Conservation (phyloP, 2,888 invertebrate species). For the Campoletis raptor region DNA sequence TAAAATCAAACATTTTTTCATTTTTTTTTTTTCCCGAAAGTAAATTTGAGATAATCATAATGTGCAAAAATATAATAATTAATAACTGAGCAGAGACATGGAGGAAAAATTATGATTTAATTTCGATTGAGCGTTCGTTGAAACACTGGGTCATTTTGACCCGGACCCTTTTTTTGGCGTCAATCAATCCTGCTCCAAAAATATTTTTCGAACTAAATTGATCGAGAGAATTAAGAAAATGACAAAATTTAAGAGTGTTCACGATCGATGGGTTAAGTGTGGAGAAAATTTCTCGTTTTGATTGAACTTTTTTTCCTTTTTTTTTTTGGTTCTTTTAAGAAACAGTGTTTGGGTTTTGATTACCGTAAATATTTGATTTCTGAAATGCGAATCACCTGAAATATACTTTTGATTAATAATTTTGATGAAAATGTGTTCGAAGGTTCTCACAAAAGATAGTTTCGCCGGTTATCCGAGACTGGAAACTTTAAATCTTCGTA, state of each 20-base stretch:
- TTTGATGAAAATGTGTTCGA: slow-evolving; percentile 68
- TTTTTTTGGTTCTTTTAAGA: too few species aligned
- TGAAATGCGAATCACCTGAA: too few species aligned
- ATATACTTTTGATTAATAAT: neutral
- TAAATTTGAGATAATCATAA: neutral
- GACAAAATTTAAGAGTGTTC: too few species aligned
- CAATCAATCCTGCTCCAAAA: too few species aligned
- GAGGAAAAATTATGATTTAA: neutral
- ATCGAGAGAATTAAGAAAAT: neutral
- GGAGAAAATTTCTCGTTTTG: too few species aligned
- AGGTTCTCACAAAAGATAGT: slow-evolving; percentile 90
- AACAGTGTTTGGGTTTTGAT: too few species aligned
- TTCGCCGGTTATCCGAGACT: slow-evolving; percentile 90
- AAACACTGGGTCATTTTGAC: neutral
- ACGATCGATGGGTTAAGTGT: too few species aligned
- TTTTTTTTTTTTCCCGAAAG: neutral
- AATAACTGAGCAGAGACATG: neutral
- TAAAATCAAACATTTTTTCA: too few species aligned
- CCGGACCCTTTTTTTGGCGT: neutral
- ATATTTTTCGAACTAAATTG: neutral
- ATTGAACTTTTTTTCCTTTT: neutral
- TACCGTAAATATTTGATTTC: too few species aligned
- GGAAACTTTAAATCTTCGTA: slow-evolving; percentile 91
- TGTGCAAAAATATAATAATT: neutral
- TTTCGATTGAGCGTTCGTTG: neutral